phyloP scores from a whole-genome alignment of 2,797 vertebrate species.

The Pampus argenteus region DNA sequence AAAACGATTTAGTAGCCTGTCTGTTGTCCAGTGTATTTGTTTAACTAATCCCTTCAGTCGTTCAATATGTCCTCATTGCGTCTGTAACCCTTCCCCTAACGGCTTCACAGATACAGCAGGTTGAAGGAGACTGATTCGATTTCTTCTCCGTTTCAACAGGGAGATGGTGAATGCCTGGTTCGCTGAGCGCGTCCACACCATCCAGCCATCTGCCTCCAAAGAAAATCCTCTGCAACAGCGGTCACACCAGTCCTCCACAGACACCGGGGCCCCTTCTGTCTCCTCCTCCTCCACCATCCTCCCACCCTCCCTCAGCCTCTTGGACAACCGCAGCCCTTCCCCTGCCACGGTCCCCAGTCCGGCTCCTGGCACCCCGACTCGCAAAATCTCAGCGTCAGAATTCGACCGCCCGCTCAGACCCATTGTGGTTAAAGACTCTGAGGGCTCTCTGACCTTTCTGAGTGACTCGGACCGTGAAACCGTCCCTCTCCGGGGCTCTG shows the following conservation, averaged over 20 bases:
- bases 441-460: slow-evolving; percentile 93
- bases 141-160: slow-evolving; percentile 76
- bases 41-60: background rate
- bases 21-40: background rate
- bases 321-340: slow-evolving; percentile 70
- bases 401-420: slow-evolving; percentile 96
- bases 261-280: slow-evolving; percentile 46
- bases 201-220: slow-evolving; percentile 85
- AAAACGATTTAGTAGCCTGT: background rate
- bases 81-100: background rate
- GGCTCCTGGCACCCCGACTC: slow-evolving; percentile 86
- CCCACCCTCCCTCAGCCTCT: slow-evolving; percentile 72
- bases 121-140: background rate
- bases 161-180: slow-evolving; percentile 99
- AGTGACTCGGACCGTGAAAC: slow-evolving; percentile 88
- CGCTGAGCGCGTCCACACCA: slow-evolving; percentile 93
- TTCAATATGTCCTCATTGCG: background rate
- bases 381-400: slow-evolving; percentile 97
- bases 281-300: slow-evolving; percentile 64
- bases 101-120: background rate
- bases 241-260: slow-evolving; percentile 73
- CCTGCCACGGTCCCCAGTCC: slow-evolving; percentile 75
- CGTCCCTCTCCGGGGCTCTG: slow-evolving; percentile 83
- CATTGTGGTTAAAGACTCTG: slow-evolving; percentile 94
- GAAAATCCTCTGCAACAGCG: slow-evolving; percentile 78